These are phyloP conservation scores for Lethrus apterus DNA, from an alignment of 1,140 invertebrate genomes.

Conservation along the genomic window DNA sequence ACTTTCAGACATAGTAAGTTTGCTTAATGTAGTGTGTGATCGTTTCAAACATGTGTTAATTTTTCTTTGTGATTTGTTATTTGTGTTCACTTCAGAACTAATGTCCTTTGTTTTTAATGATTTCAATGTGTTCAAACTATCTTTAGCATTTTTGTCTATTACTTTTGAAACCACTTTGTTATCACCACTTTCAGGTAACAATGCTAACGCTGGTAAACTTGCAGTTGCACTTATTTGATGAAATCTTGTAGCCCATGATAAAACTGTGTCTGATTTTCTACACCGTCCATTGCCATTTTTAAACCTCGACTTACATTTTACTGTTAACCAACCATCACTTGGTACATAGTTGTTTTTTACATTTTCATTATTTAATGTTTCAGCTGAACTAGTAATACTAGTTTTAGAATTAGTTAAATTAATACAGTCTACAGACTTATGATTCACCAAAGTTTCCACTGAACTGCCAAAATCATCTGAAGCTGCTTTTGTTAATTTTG, in stretches of 20 bases:
- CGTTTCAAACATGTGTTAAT: slow-evolving; percentile 19
- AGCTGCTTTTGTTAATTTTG: not conserved
- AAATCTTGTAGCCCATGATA: slow-evolving; percentile 57
- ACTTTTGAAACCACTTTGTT: slow-evolving; percentile 19
- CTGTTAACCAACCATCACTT: slow-evolving; percentile 59
- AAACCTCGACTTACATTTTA: slow-evolving; percentile 50
- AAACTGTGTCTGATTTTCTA: slow-evolving; percentile 37
- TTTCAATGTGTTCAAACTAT: slow-evolving; percentile 45
- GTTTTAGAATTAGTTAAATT: slow-evolving; percentile 43
- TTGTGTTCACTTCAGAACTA: not conserved
- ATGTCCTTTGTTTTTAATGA: slow-evolving; percentile 40
- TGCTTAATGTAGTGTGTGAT: slow-evolving; percentile 32
- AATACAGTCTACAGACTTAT: slow-evolving; percentile 45
- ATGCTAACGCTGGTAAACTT: slow-evolving; percentile 52
- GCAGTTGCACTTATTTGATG: slow-evolving; percentile 60
- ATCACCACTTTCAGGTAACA: slow-evolving; percentile 42
- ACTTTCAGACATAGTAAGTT: slow-evolving; percentile 15
- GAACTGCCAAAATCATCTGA: slow-evolving; percentile 41
- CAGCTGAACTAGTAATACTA: slow-evolving; percentile 51
- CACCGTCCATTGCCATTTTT: slow-evolving; percentile 36
- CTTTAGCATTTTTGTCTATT: slow-evolving; percentile 37
- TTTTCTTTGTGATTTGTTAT: slow-evolving; percentile 20
- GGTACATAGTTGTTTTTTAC: slow-evolving; percentile 43
- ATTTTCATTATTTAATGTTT: slow-evolving; percentile 46
- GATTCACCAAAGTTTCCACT: slow-evolving; percentile 48